Base-by-base conservation (phyloP, 2,797 vertebrate species). In the Hippopotamyrus pictus region DNA sequence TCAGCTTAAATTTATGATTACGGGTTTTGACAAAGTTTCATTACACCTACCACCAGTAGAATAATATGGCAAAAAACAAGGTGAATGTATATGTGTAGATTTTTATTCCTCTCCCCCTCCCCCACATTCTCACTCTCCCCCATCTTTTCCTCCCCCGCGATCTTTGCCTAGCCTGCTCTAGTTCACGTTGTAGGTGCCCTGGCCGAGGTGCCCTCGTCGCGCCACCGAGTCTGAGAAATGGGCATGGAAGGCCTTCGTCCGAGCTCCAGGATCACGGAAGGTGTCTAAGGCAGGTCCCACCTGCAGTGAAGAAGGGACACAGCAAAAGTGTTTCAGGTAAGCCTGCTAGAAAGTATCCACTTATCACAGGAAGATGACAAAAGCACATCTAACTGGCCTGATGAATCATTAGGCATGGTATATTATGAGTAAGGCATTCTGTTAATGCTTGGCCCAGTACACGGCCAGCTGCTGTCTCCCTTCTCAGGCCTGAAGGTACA, bases 241-340 rank as follows among this genome's bases (percentile, higher is more conserved):
- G 37, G 95, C 95, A 73, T 91, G 94, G 65, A 96, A 88, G 0
- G 95, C 95, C 88, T 92, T 94, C 90, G 90, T 93, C 3, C 93
- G 94, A 7, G 94, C 91, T 0, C 91, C 92, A 3, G 90, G 91
- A 0, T 94, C 93, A 88, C 95, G 95, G 93, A 99, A 98, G 53
- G 97, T 98, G 84, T 96, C 93, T 0, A 99, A 96, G 22, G 95
- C 95, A 53, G 96, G 91, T 22, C 92, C 92, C 59, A 95, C 95
- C 98, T 98, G 1, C 57, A 89, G 41, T 91, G 88, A 89, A 90
- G 90, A 73, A 19, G 3, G 37, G 19, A 29, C 12, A 89, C 19
- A 8, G 46, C 19, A 46, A 44, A 22, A 25, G 37, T 29, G 37
- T 19, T 88, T 62, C 46, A 11, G 12, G 41, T 73, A 0, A 37